Evolutionary conservation across 1,140 invertebrate genomes (phyloP).

Genomic region (Orius laevigatus): DNA sequence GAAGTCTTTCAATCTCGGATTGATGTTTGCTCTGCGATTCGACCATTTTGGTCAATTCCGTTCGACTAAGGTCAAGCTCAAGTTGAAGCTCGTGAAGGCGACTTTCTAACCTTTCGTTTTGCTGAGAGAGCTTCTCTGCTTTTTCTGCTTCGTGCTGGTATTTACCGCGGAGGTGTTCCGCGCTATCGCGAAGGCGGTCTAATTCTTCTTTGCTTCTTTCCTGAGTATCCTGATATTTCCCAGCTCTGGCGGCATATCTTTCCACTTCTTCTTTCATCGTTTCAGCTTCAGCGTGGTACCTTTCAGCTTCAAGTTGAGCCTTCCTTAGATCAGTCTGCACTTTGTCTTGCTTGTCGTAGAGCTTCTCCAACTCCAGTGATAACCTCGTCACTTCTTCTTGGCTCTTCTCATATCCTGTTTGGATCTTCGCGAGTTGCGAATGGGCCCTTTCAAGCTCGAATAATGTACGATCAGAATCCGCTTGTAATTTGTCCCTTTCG

Average conservation of each 20-base stretch:
- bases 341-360: conserved; percentile 78
- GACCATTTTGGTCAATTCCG: conserved; percentile 54
- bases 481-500: conserved; percentile 71
- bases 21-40: conserved; percentile 58
- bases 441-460: conserved; percentile 73
- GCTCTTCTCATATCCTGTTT: conserved; percentile 66
- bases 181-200: conserved; percentile 61
- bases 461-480: conserved; percentile 64
- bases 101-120: conserved; percentile 43
- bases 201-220: conserved; percentile 59
- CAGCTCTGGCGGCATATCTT: conserved; percentile 52
- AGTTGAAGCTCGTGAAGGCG: conserved; percentile 60
- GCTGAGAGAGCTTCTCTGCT: conserved; percentile 36
- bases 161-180: conserved; percentile 71
- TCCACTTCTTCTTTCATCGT: conserved; percentile 48
- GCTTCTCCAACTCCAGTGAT: conserved; percentile 74
- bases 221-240: conserved; percentile 60
- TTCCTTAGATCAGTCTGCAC: conserved; percentile 64
- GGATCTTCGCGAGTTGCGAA: conserved; percentile 64
- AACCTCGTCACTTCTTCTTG: conserved; percentile 75
- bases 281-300: conserved; percentile 48
- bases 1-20: conserved; percentile 54
- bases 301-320: conserved; percentile 57
- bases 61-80: conserved; percentile 59
- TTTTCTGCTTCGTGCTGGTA: conserved; percentile 78